Base-by-base conservation (phyloP, 2,797 vertebrate species). In the Gephyroberyx darwinii region DNA sequence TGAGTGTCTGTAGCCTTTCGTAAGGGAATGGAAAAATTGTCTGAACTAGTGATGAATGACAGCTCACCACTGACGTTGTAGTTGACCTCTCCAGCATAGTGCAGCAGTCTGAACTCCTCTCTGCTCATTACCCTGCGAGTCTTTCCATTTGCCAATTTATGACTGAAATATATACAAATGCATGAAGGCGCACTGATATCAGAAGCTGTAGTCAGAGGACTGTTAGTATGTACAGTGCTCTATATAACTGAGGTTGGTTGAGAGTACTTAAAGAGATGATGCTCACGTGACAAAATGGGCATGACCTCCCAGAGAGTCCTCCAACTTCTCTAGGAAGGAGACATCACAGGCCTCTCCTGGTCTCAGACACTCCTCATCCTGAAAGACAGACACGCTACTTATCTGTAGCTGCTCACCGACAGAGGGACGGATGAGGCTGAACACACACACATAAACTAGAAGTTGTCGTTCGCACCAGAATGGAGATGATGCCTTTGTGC, bases 21-120 rank as follows among this genome's bases (percentile, higher is more conserved):
- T 57, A 41, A 8, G 30, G 30, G 13, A 58, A 39, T 35, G 47
- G 2, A 22, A 71, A 60, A 54, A 16, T 50, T 16, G 19, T 31
- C 58, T 64, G 14, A 70, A 31, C 13, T 39, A 20, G n/a, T 1
- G 31, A 64, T 51, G 5, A 61, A 16, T 35, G 17, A 64, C 31
- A 74, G 12, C 82, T 92, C 78, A 98, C 98, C 98, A 3, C 91
- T 92, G 30, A 98, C 96, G 0, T 92, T 96, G 93, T 99, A 99
- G 89, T 97, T 99, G 90, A 99, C 98, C 48, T 98, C 98, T 69
- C 98, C 98, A 0, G 98, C 98, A 0, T 99, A 99, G 89, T 99
- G 98, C 51, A 95, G 87, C 52, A 99, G 93, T 47, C 97, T 93
- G 86, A 99, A 99, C 82, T 99, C 96, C 63, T 97, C 98, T 39